Evolutionary conservation across 2,888 invertebrate species (phyloP).

Genomic region (Lasiommata megera): DNA sequence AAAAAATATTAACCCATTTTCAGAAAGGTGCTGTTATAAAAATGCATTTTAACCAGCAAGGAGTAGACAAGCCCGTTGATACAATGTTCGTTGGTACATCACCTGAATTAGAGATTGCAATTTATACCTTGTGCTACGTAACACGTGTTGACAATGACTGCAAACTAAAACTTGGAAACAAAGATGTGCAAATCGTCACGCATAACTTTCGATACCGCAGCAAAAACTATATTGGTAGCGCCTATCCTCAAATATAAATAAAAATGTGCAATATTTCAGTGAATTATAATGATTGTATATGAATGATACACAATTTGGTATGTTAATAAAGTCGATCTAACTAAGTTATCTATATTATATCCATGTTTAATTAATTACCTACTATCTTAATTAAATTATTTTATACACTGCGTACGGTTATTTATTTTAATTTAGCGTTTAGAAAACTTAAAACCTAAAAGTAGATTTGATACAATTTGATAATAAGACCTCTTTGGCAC

Average conservation of each 20-base stretch:
- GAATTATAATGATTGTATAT: too few species aligned
- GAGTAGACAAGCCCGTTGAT: slow-evolving; percentile 88
- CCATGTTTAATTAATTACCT: not conserved
- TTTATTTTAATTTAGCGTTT: too few species aligned
- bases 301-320: too few species aligned
- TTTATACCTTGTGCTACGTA: slow-evolving; percentile 93
- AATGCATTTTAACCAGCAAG: slow-evolving; percentile 86
- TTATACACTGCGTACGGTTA: too few species aligned
- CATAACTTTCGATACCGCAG: slow-evolving; percentile 88
- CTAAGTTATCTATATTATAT: not conserved
- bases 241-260: slow-evolving; percentile 89
- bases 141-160: slow-evolving; percentile 88
- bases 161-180: slow-evolving; percentile 86
- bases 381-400: not conserved
- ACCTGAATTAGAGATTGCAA: slow-evolving; percentile 94
- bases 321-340: too few species aligned
- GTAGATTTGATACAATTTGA: too few species aligned
- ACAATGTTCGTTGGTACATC: slow-evolving; percentile 92
- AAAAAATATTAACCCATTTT: slow-evolving; percentile 32
- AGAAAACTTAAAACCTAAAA: too few species aligned
- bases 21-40: slow-evolving; percentile 91
- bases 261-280: not conserved
- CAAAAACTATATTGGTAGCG: slow-evolving; percentile 90
- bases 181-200: slow-evolving; percentile 87
- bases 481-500: too few species aligned